These are phyloP conservation scores for Dolichoris vasculosae DNA, from an alignment of 1,140 invertebrate species.

Conservation along the genomic window DNA sequence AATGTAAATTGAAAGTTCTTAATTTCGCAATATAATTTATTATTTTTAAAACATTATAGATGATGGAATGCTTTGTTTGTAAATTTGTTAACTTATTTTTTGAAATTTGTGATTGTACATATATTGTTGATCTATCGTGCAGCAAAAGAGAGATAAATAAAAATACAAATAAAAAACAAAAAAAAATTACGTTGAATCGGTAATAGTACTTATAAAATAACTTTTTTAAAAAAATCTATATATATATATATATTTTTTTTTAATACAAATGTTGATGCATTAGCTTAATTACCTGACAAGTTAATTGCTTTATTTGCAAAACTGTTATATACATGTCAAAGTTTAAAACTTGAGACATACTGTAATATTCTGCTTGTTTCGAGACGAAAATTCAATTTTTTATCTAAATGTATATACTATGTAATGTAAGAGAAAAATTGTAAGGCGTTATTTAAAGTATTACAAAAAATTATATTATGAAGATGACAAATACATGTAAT, in stretches of 20 bases:
- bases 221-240: slow-evolving; percentile 26
- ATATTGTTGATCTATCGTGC: slow-evolving; percentile 32
- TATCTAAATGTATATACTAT: slow-evolving; percentile 41
- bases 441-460: slow-evolving; percentile 47
- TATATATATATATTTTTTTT: slow-evolving; percentile 9
- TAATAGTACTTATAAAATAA: slow-evolving; percentile 41
- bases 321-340: slow-evolving; percentile 30
- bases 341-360: slow-evolving; percentile 18
- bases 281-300: slow-evolving; percentile 42
- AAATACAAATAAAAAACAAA: background rate
- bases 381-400: slow-evolving; percentile 11
- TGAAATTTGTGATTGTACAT: background rate
- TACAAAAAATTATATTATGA: slow-evolving; percentile 39
- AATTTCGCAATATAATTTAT: slow-evolving; percentile 29
- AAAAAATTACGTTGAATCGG: slow-evolving; percentile 25
- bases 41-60: slow-evolving; percentile 17
- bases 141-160: slow-evolving; percentile 9
- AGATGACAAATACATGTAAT: slow-evolving; percentile 27
- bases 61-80: slow-evolving; percentile 1
- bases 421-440: slow-evolving; percentile 30
- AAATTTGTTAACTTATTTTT: slow-evolving; percentile 20
- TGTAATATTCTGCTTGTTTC: slow-evolving; percentile 17
- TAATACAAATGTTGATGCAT: background rate
- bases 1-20: slow-evolving; percentile 31
- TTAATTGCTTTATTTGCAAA: slow-evolving; percentile 7